Percentiles rank a stretch among this genome's conserved stretches.
phyloP scores from a whole-genome alignment of 2,797 vertebrate species.

The Miichthys miiuy region DNA sequence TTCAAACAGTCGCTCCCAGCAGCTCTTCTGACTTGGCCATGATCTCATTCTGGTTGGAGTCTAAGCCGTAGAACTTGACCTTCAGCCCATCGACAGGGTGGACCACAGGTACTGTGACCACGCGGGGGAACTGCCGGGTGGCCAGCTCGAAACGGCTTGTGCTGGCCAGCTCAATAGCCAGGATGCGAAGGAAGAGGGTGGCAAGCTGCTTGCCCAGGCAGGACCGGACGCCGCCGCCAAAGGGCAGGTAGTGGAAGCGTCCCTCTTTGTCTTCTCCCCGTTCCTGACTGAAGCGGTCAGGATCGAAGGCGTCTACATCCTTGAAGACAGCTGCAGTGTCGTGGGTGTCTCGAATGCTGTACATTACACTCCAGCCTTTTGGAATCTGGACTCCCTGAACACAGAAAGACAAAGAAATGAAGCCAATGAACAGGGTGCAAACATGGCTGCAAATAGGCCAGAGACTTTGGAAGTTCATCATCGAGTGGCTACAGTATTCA shows the following conservation, averaged over 20 bases:
- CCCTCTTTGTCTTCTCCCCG: conserved; percentile 94
- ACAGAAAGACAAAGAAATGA: not conserved
- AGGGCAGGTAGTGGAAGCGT: conserved; percentile 97
- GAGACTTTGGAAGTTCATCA: not conserved
- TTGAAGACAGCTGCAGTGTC: conserved; percentile 96
- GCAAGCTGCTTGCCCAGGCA: conserved; percentile 97
- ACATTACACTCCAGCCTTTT: conserved; percentile 99
- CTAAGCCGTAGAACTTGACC: conserved; percentile 97
- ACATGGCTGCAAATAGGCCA: not conserved
- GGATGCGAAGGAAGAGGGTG: conserved; percentile 94
- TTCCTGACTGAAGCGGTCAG: conserved; percentile 94
- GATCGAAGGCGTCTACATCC: conserved; percentile 93
- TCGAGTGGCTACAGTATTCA: not conserved
- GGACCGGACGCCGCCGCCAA: conserved; percentile 94
- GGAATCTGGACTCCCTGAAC: conserved; percentile 96
- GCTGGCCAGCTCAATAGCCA: conserved; percentile 95
- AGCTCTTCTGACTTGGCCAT: conserved; percentile 94
- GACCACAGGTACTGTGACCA: conserved; percentile 94
- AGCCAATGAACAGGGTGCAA: not conserved
- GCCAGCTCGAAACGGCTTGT: conserved; percentile 96
- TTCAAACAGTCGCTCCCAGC: conserved; percentile 92
- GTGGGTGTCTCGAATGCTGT: conserved; percentile 98
- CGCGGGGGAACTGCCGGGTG: conserved; percentile 92
- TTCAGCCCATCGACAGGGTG: conserved; percentile 95
- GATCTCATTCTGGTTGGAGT: conserved; percentile 99